A percentile compares a stretch with the other conserved stretches of the same genome.
These are phyloP conservation scores for Epinephelus lanceolatus DNA, from an alignment of 2,113 vertebrate species.

Conservation along the genomic window DNA sequence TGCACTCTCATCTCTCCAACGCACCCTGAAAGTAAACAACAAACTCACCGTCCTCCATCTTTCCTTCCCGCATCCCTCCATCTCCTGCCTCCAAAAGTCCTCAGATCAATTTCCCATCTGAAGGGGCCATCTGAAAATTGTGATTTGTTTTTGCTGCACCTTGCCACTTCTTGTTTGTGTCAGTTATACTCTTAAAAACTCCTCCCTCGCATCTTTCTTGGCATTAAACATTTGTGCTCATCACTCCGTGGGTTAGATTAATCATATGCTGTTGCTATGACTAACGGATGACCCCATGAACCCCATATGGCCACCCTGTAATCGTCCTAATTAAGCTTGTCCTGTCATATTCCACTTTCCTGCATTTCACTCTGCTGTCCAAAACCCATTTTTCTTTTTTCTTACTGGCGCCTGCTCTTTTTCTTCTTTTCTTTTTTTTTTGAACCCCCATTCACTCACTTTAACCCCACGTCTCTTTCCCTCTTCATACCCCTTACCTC, in stretches of 20 bases:
- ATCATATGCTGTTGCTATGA: slow-evolving; percentile 58
- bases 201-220: slow-evolving; percentile 9
- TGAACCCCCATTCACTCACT: neutral
- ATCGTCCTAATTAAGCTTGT: slow-evolving; percentile 78
- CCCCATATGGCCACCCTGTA: slow-evolving; percentile 57
- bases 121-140: slow-evolving; percentile 55
- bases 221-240: slow-evolving; percentile 60
- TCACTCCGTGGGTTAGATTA: slow-evolving; percentile 69
- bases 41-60: slow-evolving; percentile 44
- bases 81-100: slow-evolving; percentile 46
- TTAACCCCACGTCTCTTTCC: slow-evolving; percentile 31
- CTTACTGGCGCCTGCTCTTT: slow-evolving; percentile 12
- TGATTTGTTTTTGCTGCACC: slow-evolving; percentile 52
- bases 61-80: slow-evolving; percentile 19
- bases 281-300: slow-evolving; percentile 53
- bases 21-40: slow-evolving; percentile 66
- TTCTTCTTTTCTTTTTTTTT: slow-evolving; percentile 18
- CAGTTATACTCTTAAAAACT: slow-evolving; percentile 1
- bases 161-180: slow-evolving; percentile 45
- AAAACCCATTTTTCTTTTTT: slow-evolving; percentile 39
- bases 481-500: slow-evolving; percentile 35
- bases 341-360: slow-evolving; percentile 61
- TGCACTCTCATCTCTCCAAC: slow-evolving; percentile 50
- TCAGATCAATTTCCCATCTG: slow-evolving; percentile 68
- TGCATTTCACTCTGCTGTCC: slow-evolving; percentile 56